Base-by-base conservation (phyloP, 2,113 vertebrate genomes). In the Alligator sinensis region DNA sequence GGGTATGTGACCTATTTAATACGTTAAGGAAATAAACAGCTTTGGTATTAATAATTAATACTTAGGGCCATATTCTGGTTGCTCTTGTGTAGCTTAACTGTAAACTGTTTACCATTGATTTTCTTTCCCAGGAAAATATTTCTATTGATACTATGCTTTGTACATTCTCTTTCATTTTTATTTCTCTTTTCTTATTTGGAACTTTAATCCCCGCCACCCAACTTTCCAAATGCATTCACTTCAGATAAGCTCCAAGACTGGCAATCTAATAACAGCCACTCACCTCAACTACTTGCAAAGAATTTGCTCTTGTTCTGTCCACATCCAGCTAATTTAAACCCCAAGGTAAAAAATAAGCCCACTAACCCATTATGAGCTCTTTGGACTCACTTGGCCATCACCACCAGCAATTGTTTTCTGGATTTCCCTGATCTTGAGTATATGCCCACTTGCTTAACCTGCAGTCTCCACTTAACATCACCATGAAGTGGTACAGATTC, bases 21-120 rank as follows among this genome's bases (percentile, higher is more conserved):
- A 93, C 87, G 92, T 47, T 77, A 93, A 95, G 79, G 38, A 96
- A 93, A 95, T 91, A 96, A 96, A 93, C 86, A 92, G 76, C 92
- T 95, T 92, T 47, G n/a, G 64, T 84, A 96, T 97, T 91, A 96
- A 97, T 96, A 96, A 97, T 97, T 82, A 95, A 96, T 97, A 95
- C 92, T 95, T 94, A 75, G 93, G 95, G 89, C 92, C 96, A 61
- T 9, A 1, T 87, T 91, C 81, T 77, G 83, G 86, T 88, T 94
- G 82, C 64, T 92, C 88, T 55, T 11, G 72, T n/a, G 80, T 62
- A 92, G 89, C 84, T 93, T 61, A 80, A 78, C 25, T 88, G 72
- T 47, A 17, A 4, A 54, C 70, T 91, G 61, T 77, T 97, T 94
- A 63, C 91, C 70, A 59, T 0, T 30, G 66, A 61, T 89, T 95